A percentile compares a stretch with the other conserved stretches of the same genome.
phyloP scores from a whole-genome alignment of 2,113 vertebrate species.

The Poeciliopsis prolifica region DNA sequence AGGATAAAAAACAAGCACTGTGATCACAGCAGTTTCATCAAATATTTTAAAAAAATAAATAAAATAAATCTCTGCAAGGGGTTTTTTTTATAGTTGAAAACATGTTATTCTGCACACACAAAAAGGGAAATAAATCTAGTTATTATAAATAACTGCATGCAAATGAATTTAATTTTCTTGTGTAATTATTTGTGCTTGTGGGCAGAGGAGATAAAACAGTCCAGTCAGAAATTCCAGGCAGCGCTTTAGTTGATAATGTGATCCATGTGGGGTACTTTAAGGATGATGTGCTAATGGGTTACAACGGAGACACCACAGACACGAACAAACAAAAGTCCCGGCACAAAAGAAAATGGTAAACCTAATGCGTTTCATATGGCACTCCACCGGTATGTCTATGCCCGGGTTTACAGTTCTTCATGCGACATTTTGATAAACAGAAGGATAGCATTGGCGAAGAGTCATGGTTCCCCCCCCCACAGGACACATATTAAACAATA shows the following conservation, averaged over 20 bases:
- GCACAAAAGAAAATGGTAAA: constrained; percentile 67
- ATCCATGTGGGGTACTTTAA: constrained; percentile 81
- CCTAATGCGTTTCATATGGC: constrained; percentile 76
- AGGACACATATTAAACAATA: constrained; percentile 48
- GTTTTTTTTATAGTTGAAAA: constrained; percentile 31
- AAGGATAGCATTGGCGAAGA: constrained; percentile 45
- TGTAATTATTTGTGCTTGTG: constrained; percentile 59
- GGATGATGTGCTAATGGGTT: constrained; percentile 70
- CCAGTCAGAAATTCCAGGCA: constrained; percentile 55
- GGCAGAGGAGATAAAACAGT: constrained; percentile 53
- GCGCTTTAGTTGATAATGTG: constrained; percentile 74
- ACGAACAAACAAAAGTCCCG: constrained; percentile 72
- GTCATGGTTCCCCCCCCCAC: constrained; percentile 23
- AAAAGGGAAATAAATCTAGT: constrained; percentile 43
- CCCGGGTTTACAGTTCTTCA: constrained; percentile 53
- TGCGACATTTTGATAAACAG: constrained; percentile 57
- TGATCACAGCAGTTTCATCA: constrained; percentile 37
- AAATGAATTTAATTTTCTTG: constrained; percentile 66
- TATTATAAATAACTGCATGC: constrained; percentile 47
- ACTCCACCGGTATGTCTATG: constrained; percentile 44
- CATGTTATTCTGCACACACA: constrained; percentile 21
- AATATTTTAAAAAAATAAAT: constrained; percentile 16
- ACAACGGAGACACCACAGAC: constrained; percentile 73
- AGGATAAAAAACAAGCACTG: constrained; percentile 35
- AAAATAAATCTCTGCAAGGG: constrained; percentile 32